A percentile compares a stretch with the other conserved stretches of the same genome.
Conservation (phyloP, 2,113 vertebrate genomes). For the Esox niger region DNA sequence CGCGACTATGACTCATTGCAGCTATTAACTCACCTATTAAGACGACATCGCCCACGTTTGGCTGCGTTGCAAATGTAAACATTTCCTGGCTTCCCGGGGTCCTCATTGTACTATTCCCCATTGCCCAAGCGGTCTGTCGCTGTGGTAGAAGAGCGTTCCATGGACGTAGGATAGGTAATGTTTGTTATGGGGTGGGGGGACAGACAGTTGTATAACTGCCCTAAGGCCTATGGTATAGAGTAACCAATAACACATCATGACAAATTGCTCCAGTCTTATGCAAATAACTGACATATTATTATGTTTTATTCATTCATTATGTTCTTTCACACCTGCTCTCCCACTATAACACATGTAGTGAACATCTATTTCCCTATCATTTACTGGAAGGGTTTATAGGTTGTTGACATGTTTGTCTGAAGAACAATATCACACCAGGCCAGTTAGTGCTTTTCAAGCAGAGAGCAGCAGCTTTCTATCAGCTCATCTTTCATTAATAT, state of each 20-base stretch:
- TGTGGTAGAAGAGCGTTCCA: slow-evolving; percentile 22
- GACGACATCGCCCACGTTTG: slow-evolving; percentile 54
- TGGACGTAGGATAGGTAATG: too few species aligned
- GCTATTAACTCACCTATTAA: slow-evolving; percentile 56
- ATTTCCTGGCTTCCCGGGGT: slow-evolving; percentile 64
- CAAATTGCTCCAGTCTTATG: background rate
- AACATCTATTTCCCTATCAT: background rate
- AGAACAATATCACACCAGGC: too few species aligned
- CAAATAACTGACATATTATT: background rate
- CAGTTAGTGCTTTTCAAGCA: background rate
- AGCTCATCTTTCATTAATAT: slow-evolving; percentile 34
- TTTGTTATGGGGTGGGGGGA: background rate
- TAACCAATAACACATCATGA: background rate
- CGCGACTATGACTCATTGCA: slow-evolving; percentile 49
- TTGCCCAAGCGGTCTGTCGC: background rate
- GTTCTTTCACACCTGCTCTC: background rate
- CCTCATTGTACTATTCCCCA: slow-evolving; percentile 26
- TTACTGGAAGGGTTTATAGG: slow-evolving; percentile 10
- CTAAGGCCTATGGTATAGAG: slow-evolving; percentile 31
- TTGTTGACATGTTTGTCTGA: background rate
- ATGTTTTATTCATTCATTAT: background rate
- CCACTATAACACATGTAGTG: background rate
- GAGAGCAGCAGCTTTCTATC: background rate
- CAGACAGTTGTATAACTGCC: background rate
- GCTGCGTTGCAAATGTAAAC: slow-evolving; percentile 70